These are phyloP conservation scores for Catharus minimus DNA, from an alignment of 2,113 vertebrate genomes.

Conservation along the genomic window DNA sequence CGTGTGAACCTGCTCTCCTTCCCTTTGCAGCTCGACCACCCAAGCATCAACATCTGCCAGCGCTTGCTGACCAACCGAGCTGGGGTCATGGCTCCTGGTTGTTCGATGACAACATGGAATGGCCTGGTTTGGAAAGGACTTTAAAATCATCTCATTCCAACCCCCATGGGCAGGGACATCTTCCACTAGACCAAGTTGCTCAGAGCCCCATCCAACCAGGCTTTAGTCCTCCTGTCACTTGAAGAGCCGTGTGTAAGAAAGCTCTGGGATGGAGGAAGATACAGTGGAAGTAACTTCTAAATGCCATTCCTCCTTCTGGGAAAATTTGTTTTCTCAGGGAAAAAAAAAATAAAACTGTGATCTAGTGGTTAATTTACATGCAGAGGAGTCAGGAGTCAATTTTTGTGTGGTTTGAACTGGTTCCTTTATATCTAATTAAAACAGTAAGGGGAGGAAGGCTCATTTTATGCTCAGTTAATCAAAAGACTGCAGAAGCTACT, in stretches of 20 bases:
- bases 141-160: background rate
- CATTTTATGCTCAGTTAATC: constrained; percentile 58
- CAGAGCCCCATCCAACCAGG: background rate
- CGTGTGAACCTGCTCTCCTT: background rate
- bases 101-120: background rate
- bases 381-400: constrained; percentile 32
- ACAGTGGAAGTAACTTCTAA: background rate
- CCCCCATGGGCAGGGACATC: background rate
- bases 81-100: background rate
- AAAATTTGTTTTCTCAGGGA: constrained; percentile 31
- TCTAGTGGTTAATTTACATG: constrained; percentile 26
- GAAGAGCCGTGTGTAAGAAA: background rate
- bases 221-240: background rate
- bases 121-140: background rate
- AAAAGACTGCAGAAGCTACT: background rate
- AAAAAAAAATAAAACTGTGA: constrained; percentile 5
- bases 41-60: background rate
- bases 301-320: background rate
- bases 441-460: background rate
- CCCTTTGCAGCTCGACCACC: background rate
- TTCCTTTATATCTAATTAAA: constrained; percentile 44
- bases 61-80: fast-evolving
- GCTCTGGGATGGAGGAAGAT: background rate
- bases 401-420: constrained; percentile 43
- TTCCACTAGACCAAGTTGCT: background rate